These are phyloP conservation scores for Mormyrus proboscirostris DNA, from an alignment of 2,797 vertebrate species.

Conservation along the genomic window DNA sequence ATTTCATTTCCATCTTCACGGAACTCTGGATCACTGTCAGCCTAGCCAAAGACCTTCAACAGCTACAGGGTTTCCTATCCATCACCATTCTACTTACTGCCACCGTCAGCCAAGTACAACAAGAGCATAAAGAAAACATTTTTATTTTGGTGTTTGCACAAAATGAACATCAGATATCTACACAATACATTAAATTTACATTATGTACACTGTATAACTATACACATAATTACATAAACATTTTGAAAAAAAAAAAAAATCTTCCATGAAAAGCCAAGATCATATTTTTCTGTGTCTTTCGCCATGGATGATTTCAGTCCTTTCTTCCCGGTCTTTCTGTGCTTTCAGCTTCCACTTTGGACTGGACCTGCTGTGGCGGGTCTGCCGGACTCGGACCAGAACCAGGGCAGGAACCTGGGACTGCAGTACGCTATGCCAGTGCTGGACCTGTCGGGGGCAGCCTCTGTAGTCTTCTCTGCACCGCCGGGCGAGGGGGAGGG, in stretches of 20 bases:
- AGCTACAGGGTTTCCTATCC: not conserved
- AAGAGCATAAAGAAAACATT: not conserved
- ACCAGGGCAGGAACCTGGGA: not conserved
- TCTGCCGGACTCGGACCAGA: not conserved
- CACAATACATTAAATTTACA: not conserved
- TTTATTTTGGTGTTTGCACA: not conserved
- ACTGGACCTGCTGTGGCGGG: not conserved
- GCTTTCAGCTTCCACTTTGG: not conserved
- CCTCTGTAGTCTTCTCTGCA: constrained; percentile 37
- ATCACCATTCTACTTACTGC: not conserved
- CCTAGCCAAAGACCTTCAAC: not conserved
- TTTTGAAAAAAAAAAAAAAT: not conserved
- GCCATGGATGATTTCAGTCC: not conserved
- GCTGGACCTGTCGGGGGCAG: constrained; percentile 46
- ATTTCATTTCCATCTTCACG: not conserved
- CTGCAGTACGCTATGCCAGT: constrained; percentile 25
- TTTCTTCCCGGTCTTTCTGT: not conserved
- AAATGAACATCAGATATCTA: constrained; percentile 6
- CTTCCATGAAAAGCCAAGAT: not conserved
- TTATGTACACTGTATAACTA: constrained; percentile 52
- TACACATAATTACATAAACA: constrained; percentile 38
- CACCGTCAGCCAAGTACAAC: not conserved
- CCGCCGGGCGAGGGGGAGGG: constrained; percentile 17
- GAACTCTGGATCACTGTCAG: not conserved
- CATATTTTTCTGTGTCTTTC: not conserved